These are phyloP conservation scores for Timema podura DNA, from an alignment of 2,888 invertebrate species.

Conservation along the genomic window DNA sequence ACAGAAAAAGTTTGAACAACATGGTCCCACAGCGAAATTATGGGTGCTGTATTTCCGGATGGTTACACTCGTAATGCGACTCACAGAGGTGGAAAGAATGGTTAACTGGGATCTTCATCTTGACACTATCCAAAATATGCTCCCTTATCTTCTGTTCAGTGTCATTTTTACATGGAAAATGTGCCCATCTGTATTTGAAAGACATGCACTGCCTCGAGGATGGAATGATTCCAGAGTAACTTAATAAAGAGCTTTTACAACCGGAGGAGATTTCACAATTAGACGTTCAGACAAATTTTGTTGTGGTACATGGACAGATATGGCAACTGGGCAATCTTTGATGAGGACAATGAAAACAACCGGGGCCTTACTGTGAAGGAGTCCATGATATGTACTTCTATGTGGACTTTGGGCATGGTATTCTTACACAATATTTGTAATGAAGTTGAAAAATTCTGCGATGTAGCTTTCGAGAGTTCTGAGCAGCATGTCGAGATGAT, in stretches of 20 bases:
- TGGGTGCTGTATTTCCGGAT: conserved; percentile 27
- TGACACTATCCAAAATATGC: conserved; percentile 24
- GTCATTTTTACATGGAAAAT: conserved; percentile 32
- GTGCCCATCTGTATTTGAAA: conserved; percentile 31
- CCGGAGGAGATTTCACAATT: conserved; percentile 13
- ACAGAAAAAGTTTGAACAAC: background rate
- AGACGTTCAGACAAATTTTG: conserved; percentile 15
- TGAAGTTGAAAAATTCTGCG: too few relatives aligned
- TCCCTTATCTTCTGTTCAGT: conserved; percentile 25
- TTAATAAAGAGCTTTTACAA: conserved; percentile 12
- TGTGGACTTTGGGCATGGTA: background rate
- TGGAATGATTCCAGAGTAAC: conserved; percentile 2
- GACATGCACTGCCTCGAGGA: conserved; percentile 27
- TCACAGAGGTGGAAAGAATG: conserved; percentile 21
- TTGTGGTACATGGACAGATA: conserved; percentile 17
- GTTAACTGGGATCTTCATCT: conserved; percentile 28
- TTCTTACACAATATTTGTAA: too few relatives aligned
- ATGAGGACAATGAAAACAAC: conserved; percentile 19
- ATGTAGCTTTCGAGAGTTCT: too few relatives aligned
- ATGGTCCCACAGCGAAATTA: conserved; percentile 23
- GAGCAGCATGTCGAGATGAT: too few relatives aligned
- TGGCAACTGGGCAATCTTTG: conserved; percentile 19
- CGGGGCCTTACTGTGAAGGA: background rate
- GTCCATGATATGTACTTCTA: background rate
- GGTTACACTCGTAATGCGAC: conserved; percentile 20